Percentiles rank a stretch among this genome's conserved stretches.
phyloP scores from a whole-genome alignment of 2,113 vertebrate genomes.

The Menura novaehollandiae region DNA sequence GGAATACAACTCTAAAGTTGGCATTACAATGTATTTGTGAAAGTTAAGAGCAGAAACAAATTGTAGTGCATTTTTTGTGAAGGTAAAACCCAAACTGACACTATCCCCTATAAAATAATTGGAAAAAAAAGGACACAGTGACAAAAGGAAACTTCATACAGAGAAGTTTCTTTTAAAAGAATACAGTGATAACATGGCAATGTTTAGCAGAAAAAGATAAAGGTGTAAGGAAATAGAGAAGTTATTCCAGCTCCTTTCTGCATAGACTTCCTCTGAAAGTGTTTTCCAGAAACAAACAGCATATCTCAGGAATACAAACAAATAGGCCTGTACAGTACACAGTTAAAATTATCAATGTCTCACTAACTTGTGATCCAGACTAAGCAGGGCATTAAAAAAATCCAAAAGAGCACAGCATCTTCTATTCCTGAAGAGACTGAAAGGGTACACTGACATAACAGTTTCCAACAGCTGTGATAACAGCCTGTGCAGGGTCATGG shows the following conservation, averaged over 20 bases:
- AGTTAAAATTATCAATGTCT: conserved; percentile 34
- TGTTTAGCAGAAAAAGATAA: not conserved
- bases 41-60: not conserved
- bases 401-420: conserved; percentile 32
- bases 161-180: not conserved
- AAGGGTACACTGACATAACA: conserved; percentile 63
- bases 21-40: not conserved
- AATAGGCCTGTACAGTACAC: not conserved
- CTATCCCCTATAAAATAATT: not conserved
- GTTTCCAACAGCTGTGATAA: conserved; percentile 72
- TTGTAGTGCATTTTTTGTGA: not conserved
- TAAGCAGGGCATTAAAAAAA: conserved; percentile 21
- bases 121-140: not conserved
- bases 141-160: not conserved
- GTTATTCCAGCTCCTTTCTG: not conserved
- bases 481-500: conserved; percentile 2
- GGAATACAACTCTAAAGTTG: not conserved
- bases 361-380: conserved; percentile 23
- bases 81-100: not conserved
- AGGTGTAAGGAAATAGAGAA: not conserved
- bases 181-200: not conserved
- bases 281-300: not conserved
- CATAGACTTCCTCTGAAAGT: not conserved
- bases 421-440: conserved; percentile 45
- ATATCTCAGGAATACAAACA: not conserved